A percentile compares a stretch with the other conserved stretches of the same genome.
Evolutionary conservation across 2,113 vertebrate species (phyloP).

Genomic region (Terrapene triunguis): DNA sequence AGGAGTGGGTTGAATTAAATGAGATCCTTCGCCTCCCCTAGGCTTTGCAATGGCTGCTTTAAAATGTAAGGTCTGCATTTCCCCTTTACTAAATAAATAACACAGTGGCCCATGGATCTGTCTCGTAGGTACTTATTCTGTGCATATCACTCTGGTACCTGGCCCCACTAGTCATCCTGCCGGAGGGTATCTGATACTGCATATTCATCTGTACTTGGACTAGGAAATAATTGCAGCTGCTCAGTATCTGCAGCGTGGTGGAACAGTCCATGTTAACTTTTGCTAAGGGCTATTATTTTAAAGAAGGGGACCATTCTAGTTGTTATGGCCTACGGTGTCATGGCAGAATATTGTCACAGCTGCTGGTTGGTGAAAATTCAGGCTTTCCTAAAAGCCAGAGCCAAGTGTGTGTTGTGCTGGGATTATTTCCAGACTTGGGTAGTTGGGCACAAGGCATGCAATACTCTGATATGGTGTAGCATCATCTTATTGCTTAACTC

Average conservation of each 20-base stretch:
- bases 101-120: not conserved
- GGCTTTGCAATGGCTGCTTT: not conserved
- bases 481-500: not conserved
- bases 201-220: not conserved
- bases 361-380: not conserved
- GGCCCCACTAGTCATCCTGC: not conserved
- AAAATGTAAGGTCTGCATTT: rapidly evolving
- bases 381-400: not conserved
- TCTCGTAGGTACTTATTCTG: not conserved
- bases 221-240: not conserved
- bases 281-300: not conserved
- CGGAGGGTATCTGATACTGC: not conserved
- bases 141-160: not conserved
- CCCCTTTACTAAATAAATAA: rapidly evolving
- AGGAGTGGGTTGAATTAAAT: not conserved
- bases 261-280: not conserved
- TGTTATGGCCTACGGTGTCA: not conserved
- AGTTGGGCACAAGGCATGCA: not conserved
- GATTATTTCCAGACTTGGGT: not conserved
- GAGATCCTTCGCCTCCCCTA: rapidly evolving
- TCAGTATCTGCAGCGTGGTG: rapidly evolving
- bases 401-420: not conserved
- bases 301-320: not conserved
- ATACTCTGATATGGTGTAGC: not conserved
- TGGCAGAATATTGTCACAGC: not conserved